phyloP scores from a whole-genome alignment of 2,797 vertebrate species.

The Pachyuromys duprasi region DNA sequence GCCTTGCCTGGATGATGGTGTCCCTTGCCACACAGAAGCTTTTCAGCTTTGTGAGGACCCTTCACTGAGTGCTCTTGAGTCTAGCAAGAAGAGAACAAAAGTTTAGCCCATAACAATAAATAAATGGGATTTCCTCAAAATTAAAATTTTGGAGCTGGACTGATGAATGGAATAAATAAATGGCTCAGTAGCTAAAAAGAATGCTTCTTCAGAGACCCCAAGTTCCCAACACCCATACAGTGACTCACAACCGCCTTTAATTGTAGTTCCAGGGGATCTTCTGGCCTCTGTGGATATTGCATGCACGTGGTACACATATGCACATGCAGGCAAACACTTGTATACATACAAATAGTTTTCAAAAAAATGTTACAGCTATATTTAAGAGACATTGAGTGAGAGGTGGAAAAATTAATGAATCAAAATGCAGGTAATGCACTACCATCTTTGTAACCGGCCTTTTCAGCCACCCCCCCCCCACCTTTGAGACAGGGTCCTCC shows the following conservation, averaged over 20 bases:
- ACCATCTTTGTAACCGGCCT: not conserved
- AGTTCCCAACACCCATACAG: not conserved
- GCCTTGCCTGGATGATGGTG: not conserved
- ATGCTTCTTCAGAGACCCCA: not conserved
- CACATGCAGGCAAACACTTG: not conserved
- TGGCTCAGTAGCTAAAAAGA: not conserved
- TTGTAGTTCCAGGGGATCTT: not conserved
- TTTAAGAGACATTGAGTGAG: not conserved
- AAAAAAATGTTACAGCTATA: not conserved
- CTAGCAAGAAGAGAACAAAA: not conserved
- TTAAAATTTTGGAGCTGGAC: not conserved
- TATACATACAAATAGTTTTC: not conserved
- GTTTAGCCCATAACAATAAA: not conserved
- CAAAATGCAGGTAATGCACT: not conserved
- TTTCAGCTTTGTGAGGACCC: not conserved
- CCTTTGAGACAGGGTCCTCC: not conserved
- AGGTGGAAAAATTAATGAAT: not conserved
- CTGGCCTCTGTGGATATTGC: not conserved
- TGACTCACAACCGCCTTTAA: not conserved
- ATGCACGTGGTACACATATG: not conserved
- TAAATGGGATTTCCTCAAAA: not conserved
- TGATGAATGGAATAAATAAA: not conserved
- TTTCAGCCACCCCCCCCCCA: not conserved
- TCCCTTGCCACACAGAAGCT: not conserved
- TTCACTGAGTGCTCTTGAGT: not conserved